Conservation (phyloP, 2,113 vertebrate species). For the Sardina pilchardus region DNA sequence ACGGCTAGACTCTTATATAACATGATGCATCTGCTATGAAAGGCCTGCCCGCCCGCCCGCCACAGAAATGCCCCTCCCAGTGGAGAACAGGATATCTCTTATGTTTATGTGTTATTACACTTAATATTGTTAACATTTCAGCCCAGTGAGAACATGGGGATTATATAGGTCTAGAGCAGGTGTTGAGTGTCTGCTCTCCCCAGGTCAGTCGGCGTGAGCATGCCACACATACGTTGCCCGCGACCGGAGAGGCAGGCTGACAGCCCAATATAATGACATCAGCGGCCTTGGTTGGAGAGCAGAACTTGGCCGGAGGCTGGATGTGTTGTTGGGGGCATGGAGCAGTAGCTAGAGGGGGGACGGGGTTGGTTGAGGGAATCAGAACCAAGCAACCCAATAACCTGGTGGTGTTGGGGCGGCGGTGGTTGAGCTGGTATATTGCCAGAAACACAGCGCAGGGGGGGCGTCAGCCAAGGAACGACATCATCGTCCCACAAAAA, state of each 20-base stretch:
- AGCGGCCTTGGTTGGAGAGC: slow-evolving; percentile 26
- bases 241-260: slow-evolving; percentile 37
- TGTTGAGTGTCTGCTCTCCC: slow-evolving; percentile 34
- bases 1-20: slow-evolving; percentile 31
- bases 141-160: background rate
- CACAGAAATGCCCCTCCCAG: slow-evolving; percentile 14
- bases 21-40: slow-evolving; percentile 39
- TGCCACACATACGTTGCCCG: slow-evolving; percentile 45
- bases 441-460: slow-evolving; percentile 43
- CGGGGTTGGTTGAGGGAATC: background rate
- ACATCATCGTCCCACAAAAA: slow-evolving; percentile 56
- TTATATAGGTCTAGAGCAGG: slow-evolving; percentile 32
- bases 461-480: slow-evolving; percentile 37
- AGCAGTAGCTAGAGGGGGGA: background rate
- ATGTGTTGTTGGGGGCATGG: background rate
- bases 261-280: slow-evolving; percentile 41
- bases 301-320: slow-evolving; percentile 28
- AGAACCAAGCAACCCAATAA: slow-evolving; percentile 26
- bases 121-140: slow-evolving; percentile 51
- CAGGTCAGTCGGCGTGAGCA: slow-evolving; percentile 20
- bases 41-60: slow-evolving; percentile 20
- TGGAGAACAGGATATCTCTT: slow-evolving; percentile 25
- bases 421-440: background rate
- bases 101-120: slow-evolving; percentile 45
- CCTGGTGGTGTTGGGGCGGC: background rate